Evolutionary conservation across 2,888 invertebrate species (phyloP).

Genomic region (Amblyteles armatorius): DNA sequence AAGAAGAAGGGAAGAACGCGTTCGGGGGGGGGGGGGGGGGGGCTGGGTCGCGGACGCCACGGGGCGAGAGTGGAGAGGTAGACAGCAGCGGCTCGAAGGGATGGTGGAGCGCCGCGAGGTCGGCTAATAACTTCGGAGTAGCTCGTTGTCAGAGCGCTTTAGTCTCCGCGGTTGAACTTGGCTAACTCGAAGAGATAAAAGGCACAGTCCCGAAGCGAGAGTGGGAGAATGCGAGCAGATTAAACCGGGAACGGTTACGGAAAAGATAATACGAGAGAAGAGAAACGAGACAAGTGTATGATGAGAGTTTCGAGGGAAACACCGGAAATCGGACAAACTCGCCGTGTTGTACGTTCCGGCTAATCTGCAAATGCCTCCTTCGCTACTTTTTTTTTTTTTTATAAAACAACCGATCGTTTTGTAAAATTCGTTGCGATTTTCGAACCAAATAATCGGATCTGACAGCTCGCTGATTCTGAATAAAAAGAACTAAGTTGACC

Average conservation of each 20-base stretch:
- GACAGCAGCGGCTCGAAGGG: slow-evolving; percentile 43
- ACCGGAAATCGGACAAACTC: slow-evolving; percentile 24
- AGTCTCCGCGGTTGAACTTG: slow-evolving; percentile 75
- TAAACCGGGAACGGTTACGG: slow-evolving; percentile 5
- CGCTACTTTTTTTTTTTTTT: too few species aligned
- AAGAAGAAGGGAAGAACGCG: slow-evolving; percentile 29
- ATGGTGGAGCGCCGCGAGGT: slow-evolving; percentile 38
- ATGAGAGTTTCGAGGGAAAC: slow-evolving; percentile 22
- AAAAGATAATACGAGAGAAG: slow-evolving; percentile 26
- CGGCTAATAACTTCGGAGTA: slow-evolving; percentile 75
- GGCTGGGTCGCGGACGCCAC: slow-evolving; percentile 1
- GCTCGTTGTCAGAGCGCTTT: slow-evolving; percentile 75
- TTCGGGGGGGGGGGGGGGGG: background rate
- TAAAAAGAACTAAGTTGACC: too few species aligned
- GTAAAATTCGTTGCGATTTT: too few species aligned
- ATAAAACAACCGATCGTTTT: too few species aligned
- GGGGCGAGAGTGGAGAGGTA: slow-evolving; percentile 15
- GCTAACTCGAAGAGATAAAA: slow-evolving; percentile 78
- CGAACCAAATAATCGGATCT: too few species aligned
- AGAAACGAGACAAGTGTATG: slow-evolving; percentile 11
- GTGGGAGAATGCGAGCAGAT: slow-evolving; percentile 13
- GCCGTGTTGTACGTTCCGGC: slow-evolving; percentile 2
- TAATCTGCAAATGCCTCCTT: background rate
- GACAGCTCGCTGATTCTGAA: too few species aligned
- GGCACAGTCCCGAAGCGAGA: slow-evolving; percentile 56